A percentile compares a stretch with the other conserved stretches of the same genome.
Evolutionary conservation across 2,113 vertebrate genomes (phyloP).

Genomic region (Calidris pugnax): DNA sequence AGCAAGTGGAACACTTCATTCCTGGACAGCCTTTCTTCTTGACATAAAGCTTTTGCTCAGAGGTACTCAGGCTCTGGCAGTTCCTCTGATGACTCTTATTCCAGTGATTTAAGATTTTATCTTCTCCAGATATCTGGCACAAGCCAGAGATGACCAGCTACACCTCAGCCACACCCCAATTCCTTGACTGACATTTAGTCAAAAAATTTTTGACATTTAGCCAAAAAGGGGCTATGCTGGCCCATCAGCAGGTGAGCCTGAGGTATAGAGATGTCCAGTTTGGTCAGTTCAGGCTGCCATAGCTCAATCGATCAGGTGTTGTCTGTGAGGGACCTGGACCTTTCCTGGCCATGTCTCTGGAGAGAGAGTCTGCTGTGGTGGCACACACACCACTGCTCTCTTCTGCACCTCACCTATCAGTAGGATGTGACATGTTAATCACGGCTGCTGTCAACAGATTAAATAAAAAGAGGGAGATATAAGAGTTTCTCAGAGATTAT

Average conservation of each 20-base stretch:
- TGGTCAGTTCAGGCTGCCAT: neutral
- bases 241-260: neutral
- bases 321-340: neutral
- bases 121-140: neutral
- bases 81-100: neutral
- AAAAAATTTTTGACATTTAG: neutral
- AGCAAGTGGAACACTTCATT: neutral
- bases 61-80: neutral
- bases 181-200: neutral
- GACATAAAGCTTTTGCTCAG: neutral
- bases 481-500: neutral
- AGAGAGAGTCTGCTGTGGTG: neutral
- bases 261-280: neutral
- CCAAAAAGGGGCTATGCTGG: neutral
- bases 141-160: neutral
- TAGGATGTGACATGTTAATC: neutral
- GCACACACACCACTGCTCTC: neutral
- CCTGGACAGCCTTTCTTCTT: neutral
- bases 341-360: neutral
- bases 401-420: neutral
- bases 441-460: neutral
- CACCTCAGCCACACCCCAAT: neutral
- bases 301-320: rapidly evolving
- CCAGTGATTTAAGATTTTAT: neutral
- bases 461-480: neutral